Percentiles rank a stretch among this genome's conserved stretches.
These are phyloP conservation scores for Cercocebus atys DNA, from an alignment of 2,113 vertebrate genomes.

Conservation along the genomic window DNA sequence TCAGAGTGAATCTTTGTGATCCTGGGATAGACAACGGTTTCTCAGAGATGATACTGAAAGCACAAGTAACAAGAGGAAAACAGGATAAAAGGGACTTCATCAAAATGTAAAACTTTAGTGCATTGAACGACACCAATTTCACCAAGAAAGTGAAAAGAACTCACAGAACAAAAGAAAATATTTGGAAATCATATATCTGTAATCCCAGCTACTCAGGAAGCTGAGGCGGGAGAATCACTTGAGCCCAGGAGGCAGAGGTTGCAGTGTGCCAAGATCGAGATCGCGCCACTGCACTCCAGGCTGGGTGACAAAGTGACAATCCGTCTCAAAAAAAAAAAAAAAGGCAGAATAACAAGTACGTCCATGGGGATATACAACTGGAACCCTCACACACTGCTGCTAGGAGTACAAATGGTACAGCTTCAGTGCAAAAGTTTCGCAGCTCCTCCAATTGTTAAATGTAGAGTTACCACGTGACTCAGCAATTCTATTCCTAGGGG, in stretches of 20 bases:
- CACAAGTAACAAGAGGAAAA: not conserved
- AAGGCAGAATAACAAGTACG: not conserved
- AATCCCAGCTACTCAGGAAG: not conserved
- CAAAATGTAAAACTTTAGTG: not conserved
- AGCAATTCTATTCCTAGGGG: not conserved
- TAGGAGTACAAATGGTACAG: not conserved
- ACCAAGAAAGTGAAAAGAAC: not conserved
- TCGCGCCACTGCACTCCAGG: not conserved
- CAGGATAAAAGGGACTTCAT: not conserved
- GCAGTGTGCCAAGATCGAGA: not conserved
- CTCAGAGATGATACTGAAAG: not conserved
- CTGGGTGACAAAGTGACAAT: not conserved
- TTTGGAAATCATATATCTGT: not conserved
- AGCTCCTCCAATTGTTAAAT: not conserved
- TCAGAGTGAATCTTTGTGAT: not conserved
- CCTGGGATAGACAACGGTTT: not conserved
- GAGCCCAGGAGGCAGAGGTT: not conserved
- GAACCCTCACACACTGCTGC: not conserved
- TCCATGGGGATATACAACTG: not conserved
- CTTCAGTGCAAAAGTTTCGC: not conserved
- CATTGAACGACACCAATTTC: not conserved
- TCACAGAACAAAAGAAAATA: not conserved
- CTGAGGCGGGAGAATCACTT: not conserved
- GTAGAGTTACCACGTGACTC: not conserved
- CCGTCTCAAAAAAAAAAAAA: not conserved